Evolutionary conservation across 1,140 invertebrate species (phyloP), one percentile per base, ranked within the genome.

Genomic region (Eueides isabella): DNA sequence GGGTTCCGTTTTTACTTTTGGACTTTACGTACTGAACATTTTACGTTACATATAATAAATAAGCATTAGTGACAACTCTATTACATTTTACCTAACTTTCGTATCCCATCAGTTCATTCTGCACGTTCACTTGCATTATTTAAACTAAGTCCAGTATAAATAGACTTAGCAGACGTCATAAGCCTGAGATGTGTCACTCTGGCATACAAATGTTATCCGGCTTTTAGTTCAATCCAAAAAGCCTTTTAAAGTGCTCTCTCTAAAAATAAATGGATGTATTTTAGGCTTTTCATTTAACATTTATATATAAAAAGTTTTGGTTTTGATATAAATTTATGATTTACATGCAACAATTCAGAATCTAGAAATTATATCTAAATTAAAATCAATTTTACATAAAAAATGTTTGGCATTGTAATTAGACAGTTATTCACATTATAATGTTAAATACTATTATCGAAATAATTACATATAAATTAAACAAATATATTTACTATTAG

Each of bases 171-270:
- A 55, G 48, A 55, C 48, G 48, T 55, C 48, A 67, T 67, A 67
- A 67, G 35, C 33, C 71, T 41, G 71, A 66, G 71, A 55, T 55
- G 38, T 67, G 71, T 67, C 64, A 41, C 64, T 67, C 71, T 41
- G 44, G 64, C 31, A 62, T 61, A 72, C 26, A 72, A 67, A 72
- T 72, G 48, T 67, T 72, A 67, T 62, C 64, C 65, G 71, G 71
- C 71, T 72, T 72, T 67, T 72, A 72, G 71, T 62, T 72, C 44
- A 72, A 72, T 72, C 64, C 71, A 44, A 41, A 72, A 72, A 72
- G 48, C 71, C 64, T 67, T 67, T 72, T 61, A 72, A 65, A 72
- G 71, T 72, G 48, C 33, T 67, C 64, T 33, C 48, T 67, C 44
- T 61, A 72, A 72, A 72, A 72, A 72, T 72, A 72, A 67, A 33